Percentiles rank a stretch among this genome's conserved stretches.
These are phyloP conservation scores for Mythimna vitellina DNA, from an alignment of 2,888 invertebrate species.

Conservation along the genomic window DNA sequence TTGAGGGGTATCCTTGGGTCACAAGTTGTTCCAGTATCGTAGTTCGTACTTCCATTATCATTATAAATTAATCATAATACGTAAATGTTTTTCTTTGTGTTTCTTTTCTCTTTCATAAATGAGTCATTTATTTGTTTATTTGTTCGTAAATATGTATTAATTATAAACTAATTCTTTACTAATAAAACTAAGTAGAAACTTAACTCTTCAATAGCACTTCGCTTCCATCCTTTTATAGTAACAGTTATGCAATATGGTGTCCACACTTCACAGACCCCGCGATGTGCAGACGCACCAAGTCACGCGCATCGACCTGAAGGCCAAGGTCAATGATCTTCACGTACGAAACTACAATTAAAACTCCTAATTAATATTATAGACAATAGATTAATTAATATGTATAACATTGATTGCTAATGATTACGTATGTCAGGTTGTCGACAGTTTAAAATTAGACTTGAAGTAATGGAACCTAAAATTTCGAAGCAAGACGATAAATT, in stretches of 20 bases:
- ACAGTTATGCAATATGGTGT: constrained; percentile 19
- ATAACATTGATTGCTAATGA: constrained; percentile 5
- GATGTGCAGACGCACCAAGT: constrained; percentile 22
- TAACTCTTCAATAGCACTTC: neutral
- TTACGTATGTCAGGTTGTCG: neutral
- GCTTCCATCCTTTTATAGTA: neutral
- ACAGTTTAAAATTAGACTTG: neutral
- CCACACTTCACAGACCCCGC: neutral
- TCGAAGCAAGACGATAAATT: too few relatives aligned
- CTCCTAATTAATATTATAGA: constrained; percentile 23
- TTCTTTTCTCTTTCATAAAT: too few relatives aligned
- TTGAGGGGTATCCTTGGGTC: too few relatives aligned
- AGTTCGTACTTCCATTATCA: too few relatives aligned
- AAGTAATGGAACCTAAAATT: constrained; percentile 4
- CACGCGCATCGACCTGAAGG: constrained; percentile 33
- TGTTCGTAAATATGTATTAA: too few relatives aligned
- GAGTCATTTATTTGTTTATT: too few relatives aligned
- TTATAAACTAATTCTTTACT: too few relatives aligned
- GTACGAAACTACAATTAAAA: constrained; percentile 43
- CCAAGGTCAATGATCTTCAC: constrained; percentile 36
- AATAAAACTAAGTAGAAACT: too few relatives aligned
- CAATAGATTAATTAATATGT: constrained; percentile 1
- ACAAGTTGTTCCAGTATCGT: too few relatives aligned
- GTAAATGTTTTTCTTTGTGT: too few relatives aligned
- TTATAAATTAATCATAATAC: too few relatives aligned